These are phyloP conservation scores for Bombus confusus DNA, from an alignment of 1,140 invertebrate genomes.

Conservation along the genomic window DNA sequence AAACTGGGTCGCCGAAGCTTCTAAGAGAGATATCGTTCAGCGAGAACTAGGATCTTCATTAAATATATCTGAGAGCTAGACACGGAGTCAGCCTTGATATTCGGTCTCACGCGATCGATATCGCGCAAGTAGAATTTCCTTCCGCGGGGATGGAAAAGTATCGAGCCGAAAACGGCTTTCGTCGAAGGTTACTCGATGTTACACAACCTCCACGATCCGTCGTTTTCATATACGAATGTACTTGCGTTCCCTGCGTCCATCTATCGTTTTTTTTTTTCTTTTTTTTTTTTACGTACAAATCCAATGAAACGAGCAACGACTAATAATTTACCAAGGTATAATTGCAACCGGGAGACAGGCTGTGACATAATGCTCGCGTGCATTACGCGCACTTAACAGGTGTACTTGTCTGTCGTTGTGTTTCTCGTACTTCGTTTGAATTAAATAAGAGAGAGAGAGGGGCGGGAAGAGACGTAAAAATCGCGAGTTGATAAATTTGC, in stretches of 20 bases:
- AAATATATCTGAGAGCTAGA: slow-evolving; percentile 21
- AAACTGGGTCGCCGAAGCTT: slow-evolving; percentile 1
- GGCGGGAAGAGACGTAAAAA: background rate
- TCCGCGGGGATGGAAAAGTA: background rate
- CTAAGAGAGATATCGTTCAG: background rate
- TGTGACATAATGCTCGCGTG: background rate
- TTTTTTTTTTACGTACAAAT: background rate
- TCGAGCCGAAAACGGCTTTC: slow-evolving; percentile 22
- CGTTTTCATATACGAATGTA: background rate
- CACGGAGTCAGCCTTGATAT: slow-evolving; percentile 14
- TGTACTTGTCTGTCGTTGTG: no score
- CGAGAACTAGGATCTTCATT: slow-evolving; percentile 17
- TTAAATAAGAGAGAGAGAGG: no score
- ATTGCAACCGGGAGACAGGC: no score
- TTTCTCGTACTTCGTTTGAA: no score
- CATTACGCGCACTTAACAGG: background rate
- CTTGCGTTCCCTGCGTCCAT: background rate
- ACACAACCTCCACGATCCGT: slow-evolving; percentile 10
- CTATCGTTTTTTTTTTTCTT: background rate
- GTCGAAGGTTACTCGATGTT: slow-evolving; percentile 16
- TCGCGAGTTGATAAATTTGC: no score
- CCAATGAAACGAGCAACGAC: background rate
- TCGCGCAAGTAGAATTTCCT: background rate
- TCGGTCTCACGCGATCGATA: slow-evolving; percentile 21
- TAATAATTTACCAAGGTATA: no score